Base-by-base conservation (phyloP, 2,888 invertebrate species). In the Cataglyphis albicans region DNA sequence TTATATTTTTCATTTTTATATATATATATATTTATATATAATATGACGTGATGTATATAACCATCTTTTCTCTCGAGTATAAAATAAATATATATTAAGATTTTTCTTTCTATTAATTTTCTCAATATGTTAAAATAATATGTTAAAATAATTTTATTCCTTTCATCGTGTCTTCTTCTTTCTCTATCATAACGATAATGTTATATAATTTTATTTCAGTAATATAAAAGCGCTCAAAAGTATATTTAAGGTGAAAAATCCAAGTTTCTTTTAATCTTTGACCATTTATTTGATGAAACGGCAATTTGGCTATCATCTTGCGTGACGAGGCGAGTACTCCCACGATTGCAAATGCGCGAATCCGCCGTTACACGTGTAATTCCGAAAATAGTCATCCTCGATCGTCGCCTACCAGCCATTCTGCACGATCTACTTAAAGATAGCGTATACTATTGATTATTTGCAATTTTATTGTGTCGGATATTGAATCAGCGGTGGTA, bases 351-450 rank as follows among this genome's bases (percentile, higher is more conserved):
- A 61, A 63, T 63, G n/a, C 55, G 12, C 63, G 55, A 64, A 41
- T 81, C 32, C 21, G 32, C 32, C 32, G 52, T 52, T 67, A 80
- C 83, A 81, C 80, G 68, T 85, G 84, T 87, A 87, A 88, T 81
- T 75, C 83, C 83, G 81, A 88, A 88, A 88, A 88, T 88, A 88
- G 84, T 85, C 59, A 80, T 83, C 65, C 80, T 75, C 52, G 68
- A 81, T 85, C 74, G 41, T 59, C 64, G 10, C 61, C 70, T 74
- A 70, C 55, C 29, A 57, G 75, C 65, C 81, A 59, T 84, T 38
- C 76, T 41, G 29, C 35, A 68, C 64, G 55, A 74, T 84, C 82
- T 78, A 81, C 88, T 88, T 88, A 85, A 88, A 89, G 78, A 80
- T 80, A 80, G 74, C 57, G 41, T 32, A 35, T 52, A 52, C 59